Conservation (phyloP, 2,888 invertebrate genomes). For the Polia nebulosa region DNA sequence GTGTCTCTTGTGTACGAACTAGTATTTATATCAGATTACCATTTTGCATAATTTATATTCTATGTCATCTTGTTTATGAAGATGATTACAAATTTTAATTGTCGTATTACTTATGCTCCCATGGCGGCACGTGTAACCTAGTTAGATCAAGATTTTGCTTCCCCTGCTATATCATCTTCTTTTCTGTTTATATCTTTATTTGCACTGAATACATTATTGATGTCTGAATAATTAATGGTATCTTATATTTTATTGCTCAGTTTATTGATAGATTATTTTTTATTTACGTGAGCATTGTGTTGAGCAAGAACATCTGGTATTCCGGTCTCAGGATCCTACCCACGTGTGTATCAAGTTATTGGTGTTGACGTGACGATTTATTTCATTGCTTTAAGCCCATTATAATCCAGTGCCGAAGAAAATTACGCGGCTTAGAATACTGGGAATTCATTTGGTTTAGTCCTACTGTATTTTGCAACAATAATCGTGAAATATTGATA, state of each 20-base stretch:
- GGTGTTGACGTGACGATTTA: constrained; percentile 72
- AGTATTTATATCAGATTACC: constrained; percentile 15
- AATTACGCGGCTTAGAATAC: constrained; percentile 69
- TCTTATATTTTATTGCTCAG: not conserved
- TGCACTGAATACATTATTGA: constrained; percentile 9
- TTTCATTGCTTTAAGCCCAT: constrained; percentile 77
- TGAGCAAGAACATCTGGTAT: constrained; percentile 73
- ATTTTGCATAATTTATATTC: constrained; percentile 20
- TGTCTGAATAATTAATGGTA: not conserved
- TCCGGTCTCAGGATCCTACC: constrained; percentile 68
- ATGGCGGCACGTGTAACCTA: constrained; percentile 33
- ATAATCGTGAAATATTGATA: constrained; percentile 56
- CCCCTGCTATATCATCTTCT: constrained; percentile 14
- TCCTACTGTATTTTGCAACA: constrained; percentile 57
- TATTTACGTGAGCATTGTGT: constrained; percentile 37
- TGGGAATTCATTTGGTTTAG: constrained; percentile 52
- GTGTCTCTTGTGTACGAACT: not conserved
- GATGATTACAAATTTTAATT: constrained; percentile 41
- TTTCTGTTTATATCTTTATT: constrained; percentile 18
- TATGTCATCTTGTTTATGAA: constrained; percentile 28
- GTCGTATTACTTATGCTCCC: constrained; percentile 11
- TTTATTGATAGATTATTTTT: constrained; percentile 31
- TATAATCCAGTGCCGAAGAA: constrained; percentile 66
- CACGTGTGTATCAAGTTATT: constrained; percentile 73
- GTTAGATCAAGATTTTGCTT: constrained; percentile 26